Evolutionary conservation across 1,140 invertebrate genomes (phyloP), one percentile per base, ranked within the genome.

Genomic region (Dreissena polymorpha): DNA sequence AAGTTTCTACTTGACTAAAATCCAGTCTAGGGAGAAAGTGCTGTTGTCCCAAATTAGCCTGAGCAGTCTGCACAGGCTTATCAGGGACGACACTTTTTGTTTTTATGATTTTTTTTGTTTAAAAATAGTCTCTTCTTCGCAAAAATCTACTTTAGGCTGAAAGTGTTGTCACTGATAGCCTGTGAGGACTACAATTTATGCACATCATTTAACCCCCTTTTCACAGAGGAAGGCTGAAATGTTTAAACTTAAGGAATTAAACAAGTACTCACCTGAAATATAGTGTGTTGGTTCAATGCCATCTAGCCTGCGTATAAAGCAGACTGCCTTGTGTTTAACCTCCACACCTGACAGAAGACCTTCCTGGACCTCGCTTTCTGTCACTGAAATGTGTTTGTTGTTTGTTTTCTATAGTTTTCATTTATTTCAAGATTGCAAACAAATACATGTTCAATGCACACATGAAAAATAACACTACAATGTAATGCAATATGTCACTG

Each of bases 291-390:
- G 13, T 14, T 88, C 85, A 12, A 89, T 87, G 69, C 85, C 81
- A 55, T 74, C 65, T 39, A 89, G 83, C 13, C 60, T 64, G 67
- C 88, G 57, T 71, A 87, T 73, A 74, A 89, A 87, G 80, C 88
- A 89, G 16, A 89, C 23, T 29, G 86, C 84, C 64, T 25, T 80
- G 67, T 80, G 57, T 18, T 55, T 65, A 2, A 80, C 39, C 27
- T 84, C 49, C n/a, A 76, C 73, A 18, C 55, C 70, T 25, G 67
- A 71, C 57, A 87, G 51, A 23, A 86, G 72, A 0, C 84, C 85
- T 51, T 39, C n/a, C 29, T 25, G 25, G 1, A 86, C 75, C 50
- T 87, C 84, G 57, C 49, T 68, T 49, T 87, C 86, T 50, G 84
- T 87, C 53, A 86, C 86, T 86, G 73, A n/a, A 80, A 79, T 23